Evolutionary conservation across 2,797 vertebrate genomes (phyloP).

Genomic region (Enteromius unitaeniatus): DNA sequence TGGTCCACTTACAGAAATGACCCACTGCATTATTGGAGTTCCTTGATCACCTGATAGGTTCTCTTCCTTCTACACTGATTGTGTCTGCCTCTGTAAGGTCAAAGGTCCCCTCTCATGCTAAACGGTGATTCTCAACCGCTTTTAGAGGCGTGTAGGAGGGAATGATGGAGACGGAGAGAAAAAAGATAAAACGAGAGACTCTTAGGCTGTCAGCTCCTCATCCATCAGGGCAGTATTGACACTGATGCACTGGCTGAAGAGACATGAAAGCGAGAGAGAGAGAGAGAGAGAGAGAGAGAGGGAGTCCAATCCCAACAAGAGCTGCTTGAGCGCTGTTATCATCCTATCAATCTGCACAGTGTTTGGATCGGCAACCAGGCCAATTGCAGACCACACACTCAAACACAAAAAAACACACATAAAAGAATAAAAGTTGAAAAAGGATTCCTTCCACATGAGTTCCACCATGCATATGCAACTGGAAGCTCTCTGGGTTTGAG

Average conservation of each 20-base stretch:
- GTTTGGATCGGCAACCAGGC: conserved; percentile 34
- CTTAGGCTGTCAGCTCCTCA: conserved; percentile 44
- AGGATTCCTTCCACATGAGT: conserved; percentile 6
- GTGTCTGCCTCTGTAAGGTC: conserved; percentile 46
- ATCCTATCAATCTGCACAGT: conserved; percentile 43
- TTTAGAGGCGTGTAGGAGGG: conserved; percentile 56
- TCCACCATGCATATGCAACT: conserved; percentile 23
- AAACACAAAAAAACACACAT: conserved; percentile 35
- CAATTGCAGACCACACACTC: conserved; percentile 37
- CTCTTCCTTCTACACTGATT: conserved; percentile 32
- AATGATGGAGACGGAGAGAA: conserved; percentile 31
- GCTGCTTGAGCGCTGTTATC: conserved; percentile 41
- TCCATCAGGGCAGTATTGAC: conserved; percentile 47
- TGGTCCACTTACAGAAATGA: conserved; percentile 27
- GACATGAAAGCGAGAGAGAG: conserved; percentile 18
- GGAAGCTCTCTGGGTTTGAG: conserved; percentile 21
- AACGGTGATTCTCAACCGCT: conserved; percentile 48
- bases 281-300: conserved; percentile 2
- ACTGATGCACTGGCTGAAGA: conserved; percentile 58
- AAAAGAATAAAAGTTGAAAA: conserved; percentile 9
- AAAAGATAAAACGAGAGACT: conserved; percentile 43
- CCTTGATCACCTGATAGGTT: conserved; percentile 8
- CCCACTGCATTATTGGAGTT: conserved; percentile 28
- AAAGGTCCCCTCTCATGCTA: conserved; percentile 53
- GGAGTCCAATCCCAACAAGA: conserved; percentile 43